These are phyloP conservation scores for Charina bottae DNA, from an alignment of 2,113 vertebrate genomes.

Conservation along the genomic window DNA sequence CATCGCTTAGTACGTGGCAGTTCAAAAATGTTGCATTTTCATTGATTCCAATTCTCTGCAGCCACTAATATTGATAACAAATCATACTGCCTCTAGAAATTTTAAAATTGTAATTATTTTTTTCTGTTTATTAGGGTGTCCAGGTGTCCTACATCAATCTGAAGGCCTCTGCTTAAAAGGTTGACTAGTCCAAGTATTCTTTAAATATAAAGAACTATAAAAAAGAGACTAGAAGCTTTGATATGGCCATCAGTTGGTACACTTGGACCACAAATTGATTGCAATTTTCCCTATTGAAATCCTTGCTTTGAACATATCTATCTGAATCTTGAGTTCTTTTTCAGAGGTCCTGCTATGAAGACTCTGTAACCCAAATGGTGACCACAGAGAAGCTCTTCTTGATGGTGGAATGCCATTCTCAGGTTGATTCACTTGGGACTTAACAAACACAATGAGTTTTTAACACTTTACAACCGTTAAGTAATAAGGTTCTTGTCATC, in stretches of 20 bases:
- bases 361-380: too few species aligned
- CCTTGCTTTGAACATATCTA: neutral
- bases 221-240: too few species aligned
- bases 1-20: conserved; percentile 21
- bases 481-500: too few species aligned
- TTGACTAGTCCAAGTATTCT: neutral
- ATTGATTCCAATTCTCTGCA: conserved; percentile 18
- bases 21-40: neutral
- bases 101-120: accelerated
- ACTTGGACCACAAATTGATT: neutral
- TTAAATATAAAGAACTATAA: neutral
- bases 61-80: neutral
- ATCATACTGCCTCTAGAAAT: neutral
- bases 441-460: too few species aligned
- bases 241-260: neutral
- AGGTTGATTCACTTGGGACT: too few species aligned
- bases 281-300: too few species aligned
- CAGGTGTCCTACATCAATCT: neutral
- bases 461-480: too few species aligned
- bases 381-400: neutral
- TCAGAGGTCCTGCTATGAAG: too few species aligned
- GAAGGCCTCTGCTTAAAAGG: neutral
- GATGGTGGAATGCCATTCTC: neutral
- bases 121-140: neutral
- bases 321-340: neutral